Conservation (phyloP, 2,113 vertebrate genomes). For the Sialia sialis region DNA sequence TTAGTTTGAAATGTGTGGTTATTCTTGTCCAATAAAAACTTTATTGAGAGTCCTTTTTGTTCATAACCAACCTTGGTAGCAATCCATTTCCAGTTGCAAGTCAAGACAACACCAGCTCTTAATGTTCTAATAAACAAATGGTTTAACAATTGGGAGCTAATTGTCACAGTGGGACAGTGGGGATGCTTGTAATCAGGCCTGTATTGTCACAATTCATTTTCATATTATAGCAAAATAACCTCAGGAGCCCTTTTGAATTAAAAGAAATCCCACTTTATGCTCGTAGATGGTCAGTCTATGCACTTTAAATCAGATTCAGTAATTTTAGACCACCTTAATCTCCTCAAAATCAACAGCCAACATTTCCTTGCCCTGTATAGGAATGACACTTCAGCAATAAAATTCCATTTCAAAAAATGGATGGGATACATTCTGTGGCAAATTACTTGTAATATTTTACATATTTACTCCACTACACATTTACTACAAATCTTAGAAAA, state of each 20-base stretch:
- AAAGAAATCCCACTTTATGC: constrained; percentile 50
- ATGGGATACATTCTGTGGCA: constrained; percentile 1
- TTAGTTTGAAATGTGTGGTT: constrained; percentile 47
- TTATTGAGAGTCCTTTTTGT: constrained; percentile 25
- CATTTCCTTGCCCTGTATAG: constrained; percentile 22
- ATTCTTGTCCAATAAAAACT: constrained; percentile 58
- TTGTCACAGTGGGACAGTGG: constrained; percentile 72
- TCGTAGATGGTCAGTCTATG: constrained; percentile 18
- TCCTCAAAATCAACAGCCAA: constrained; percentile 49
- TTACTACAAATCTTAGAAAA: constrained; percentile 53
- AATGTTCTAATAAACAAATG: constrained; percentile 71
- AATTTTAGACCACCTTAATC: constrained; percentile 51
- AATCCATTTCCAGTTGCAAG: constrained; percentile 61
- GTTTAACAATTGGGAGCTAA: constrained; percentile 74
- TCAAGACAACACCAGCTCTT: constrained; percentile 56
- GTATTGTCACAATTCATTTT: constrained; percentile 75
- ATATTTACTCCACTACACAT: constrained; percentile 45
- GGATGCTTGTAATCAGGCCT: constrained; percentile 67
- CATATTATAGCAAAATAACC: constrained; percentile 75
- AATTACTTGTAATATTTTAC: constrained; percentile 51
- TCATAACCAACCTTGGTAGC: constrained; percentile 44
- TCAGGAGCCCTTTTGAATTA: constrained; percentile 58
- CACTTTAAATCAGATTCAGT: constrained; percentile 53
- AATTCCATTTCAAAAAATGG: constrained; percentile 33
- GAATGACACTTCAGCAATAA: constrained; percentile 22